A percentile compares a stretch with the other conserved stretches of the same genome.
Conservation (phyloP, 2,113 vertebrate genomes). For the Forbesichthys papilliferus region DNA sequence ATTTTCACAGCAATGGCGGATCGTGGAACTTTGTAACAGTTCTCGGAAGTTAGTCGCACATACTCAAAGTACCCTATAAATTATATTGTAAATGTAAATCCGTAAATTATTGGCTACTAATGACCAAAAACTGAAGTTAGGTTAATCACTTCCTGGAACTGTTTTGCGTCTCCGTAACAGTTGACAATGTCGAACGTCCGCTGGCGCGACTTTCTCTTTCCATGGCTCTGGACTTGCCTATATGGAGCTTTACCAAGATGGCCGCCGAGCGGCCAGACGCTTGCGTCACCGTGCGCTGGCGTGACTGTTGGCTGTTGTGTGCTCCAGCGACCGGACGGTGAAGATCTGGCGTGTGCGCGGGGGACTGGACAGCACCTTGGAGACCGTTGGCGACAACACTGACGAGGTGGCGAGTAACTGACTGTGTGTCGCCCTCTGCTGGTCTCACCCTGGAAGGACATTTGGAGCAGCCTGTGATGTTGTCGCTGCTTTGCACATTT, state of each 20-base stretch:
- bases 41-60: no score
- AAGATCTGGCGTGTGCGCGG: slow-evolving; percentile 92
- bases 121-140: no score
- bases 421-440: slow-evolving; percentile 28
- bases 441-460: slow-evolving; percentile 21
- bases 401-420: slow-evolving; percentile 87
- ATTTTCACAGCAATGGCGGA: no score
- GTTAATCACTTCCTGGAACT: no score
- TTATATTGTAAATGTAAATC: no score
- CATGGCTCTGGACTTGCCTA: no score
- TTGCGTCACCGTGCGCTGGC: neutral
- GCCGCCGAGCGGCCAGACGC: neutral
- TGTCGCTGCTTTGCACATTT: slow-evolving; percentile 58
- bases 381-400: slow-evolving; percentile 75
- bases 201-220: no score
- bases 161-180: no score
- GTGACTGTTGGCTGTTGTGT: neutral
- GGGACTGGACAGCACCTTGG: slow-evolving; percentile 79
- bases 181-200: no score
- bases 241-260: neutral
- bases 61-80: no score
- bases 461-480: slow-evolving; percentile 14
- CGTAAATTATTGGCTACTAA: no score
- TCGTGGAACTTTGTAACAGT: no score
- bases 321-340: slow-evolving; percentile 90